Percentiles rank a stretch among this genome's conserved stretches.
These are phyloP conservation scores for Labeo calbasu DNA, from an alignment of 2,797 vertebrate species.

Conservation along the genomic window DNA sequence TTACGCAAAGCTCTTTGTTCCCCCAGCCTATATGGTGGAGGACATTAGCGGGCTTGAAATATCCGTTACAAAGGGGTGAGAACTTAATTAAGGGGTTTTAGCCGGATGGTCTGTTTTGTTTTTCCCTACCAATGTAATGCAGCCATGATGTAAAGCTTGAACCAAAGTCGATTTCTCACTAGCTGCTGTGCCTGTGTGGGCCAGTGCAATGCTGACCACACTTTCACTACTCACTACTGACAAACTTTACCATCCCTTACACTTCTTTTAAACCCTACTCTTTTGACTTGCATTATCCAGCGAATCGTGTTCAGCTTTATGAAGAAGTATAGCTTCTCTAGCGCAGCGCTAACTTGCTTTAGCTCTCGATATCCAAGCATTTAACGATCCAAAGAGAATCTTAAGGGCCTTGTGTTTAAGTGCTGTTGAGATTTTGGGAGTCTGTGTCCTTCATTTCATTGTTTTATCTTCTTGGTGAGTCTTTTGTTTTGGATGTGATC, in stretches of 20 bases:
- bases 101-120: slow-evolving; percentile 59
- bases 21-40: background rate
- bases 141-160: slow-evolving; percentile 98
- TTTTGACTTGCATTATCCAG: slow-evolving; percentile 18
- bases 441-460: slow-evolving; percentile 22
- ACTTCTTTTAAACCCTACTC: slow-evolving; percentile 42
- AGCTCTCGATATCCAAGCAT: slow-evolving; percentile 39
- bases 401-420: slow-evolving; percentile 52
- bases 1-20: background rate
- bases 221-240: slow-evolving; percentile 90
- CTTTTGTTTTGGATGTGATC: slow-evolving; percentile 23
- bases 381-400: slow-evolving; percentile 48
- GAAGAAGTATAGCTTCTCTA: slow-evolving; percentile 27
- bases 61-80: slow-evolving; percentile 68
- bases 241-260: slow-evolving; percentile 79
- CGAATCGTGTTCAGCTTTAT: slow-evolving; percentile 26
- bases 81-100: slow-evolving; percentile 35
- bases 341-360: slow-evolving; percentile 31
- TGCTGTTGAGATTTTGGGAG: slow-evolving; percentile 53
- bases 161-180: slow-evolving; percentile 99
- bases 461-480: background rate
- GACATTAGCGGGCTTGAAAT: slow-evolving; percentile 41
- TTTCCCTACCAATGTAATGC: slow-evolving; percentile 75
- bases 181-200: slow-evolving; percentile 94
- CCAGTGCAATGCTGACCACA: slow-evolving; percentile 85